Evolutionary conservation across 2,113 vertebrate species (phyloP), one percentile per base, ranked within the genome.

Genomic region (Dicentrarchus labrax): DNA sequence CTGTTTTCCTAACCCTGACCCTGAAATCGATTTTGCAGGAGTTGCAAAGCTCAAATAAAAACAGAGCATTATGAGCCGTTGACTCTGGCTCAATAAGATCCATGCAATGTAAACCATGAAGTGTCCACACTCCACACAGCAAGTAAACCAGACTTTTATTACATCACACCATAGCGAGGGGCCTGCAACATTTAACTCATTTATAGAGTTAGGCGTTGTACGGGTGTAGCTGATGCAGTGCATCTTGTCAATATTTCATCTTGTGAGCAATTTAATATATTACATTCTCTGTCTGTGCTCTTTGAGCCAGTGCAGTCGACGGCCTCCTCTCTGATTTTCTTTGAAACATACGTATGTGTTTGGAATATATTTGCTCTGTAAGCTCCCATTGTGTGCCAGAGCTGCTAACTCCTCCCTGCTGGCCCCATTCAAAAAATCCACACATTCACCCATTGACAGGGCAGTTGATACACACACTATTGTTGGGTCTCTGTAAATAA

Each of bases 231-330:
- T 38, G 21, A 83, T 80, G 71, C 67, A 77, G 24, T 81, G 82
- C 78, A 78, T 60, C 84, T 76, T 80, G 80, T 88, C 87, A 88
- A 88, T 91, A 89, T 92, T 89, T 91, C 89, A 92, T 69, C 78
- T 86, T 78, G 83, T 88, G 82, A 86, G 57, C 79, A 84, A 78
- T 86, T 90, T 87, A 83, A 82, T 84, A 84, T 86, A 88, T 87
- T 50, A 56, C 72, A 84, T 88, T 85, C 59, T 79, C 62, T 82
- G 69, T 85, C 24, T 85, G 76, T 85, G 74, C 67, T 84, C 50
- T 66, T 77, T 84, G 80, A 88, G 80, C 65, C 71, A 54, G 61
- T 69, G 57, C 60, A 82, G 77, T 86, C 74, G 84, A 86, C 77
- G 76, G 83, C 60, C 75, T 73, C 67, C 41, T 66, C 47, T 85